Evolutionary conservation across 2,113 vertebrate species (phyloP).

Genomic region (Cervus canadensis): DNA sequence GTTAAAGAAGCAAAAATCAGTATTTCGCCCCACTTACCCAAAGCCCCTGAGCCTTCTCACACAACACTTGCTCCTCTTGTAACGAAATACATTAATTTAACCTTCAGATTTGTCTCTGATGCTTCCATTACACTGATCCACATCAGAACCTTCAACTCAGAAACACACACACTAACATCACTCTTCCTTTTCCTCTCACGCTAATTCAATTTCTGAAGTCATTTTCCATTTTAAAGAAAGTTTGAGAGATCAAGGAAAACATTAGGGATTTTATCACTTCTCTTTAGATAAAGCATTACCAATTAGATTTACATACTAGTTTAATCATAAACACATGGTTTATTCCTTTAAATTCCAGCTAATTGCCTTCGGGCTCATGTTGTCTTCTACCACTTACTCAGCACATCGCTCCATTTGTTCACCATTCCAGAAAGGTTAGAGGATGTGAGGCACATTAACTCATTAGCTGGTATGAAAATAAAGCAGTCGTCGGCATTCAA

Average conservation of each 20-base stretch:
- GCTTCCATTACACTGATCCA: not conserved
- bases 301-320: not conserved
- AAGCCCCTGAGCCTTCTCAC: not conserved
- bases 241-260: constrained; percentile 25
- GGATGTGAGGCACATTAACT: constrained; percentile 2
- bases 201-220: constrained; percentile 11
- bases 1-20: not conserved
- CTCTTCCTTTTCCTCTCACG: not conserved
- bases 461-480: constrained; percentile 22
- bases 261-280: not conserved
- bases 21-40: not conserved
- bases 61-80: not conserved
- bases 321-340: constrained; percentile 37
- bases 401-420: constrained; percentile 41
- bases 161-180: not conserved
- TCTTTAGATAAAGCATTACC: constrained; percentile 27
- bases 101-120: not conserved
- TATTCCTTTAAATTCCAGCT: constrained; percentile 36
- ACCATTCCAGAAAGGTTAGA: constrained; percentile 26
- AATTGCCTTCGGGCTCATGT: not conserved
- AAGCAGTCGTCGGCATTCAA: not conserved
- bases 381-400: constrained; percentile 53
- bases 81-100: not conserved
- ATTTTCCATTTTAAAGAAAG: constrained; percentile 33
- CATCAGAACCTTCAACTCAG: not conserved